These are phyloP conservation scores for Drepana arcuata DNA, from an alignment of 1,140 invertebrate genomes.

Conservation along the genomic window DNA sequence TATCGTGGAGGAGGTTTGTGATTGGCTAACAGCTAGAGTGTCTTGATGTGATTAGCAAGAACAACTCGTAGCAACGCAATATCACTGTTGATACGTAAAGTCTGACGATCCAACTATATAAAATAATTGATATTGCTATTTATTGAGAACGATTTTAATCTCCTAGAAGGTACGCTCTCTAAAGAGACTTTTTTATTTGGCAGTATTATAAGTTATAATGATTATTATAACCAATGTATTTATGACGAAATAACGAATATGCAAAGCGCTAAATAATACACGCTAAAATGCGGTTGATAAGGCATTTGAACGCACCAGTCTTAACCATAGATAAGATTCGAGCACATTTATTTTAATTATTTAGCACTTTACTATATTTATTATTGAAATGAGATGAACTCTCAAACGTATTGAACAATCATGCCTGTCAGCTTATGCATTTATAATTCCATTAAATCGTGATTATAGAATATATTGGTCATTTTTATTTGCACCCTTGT, in stretches of 20 bases:
- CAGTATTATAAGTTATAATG: constrained; percentile 7
- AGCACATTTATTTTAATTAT: constrained; percentile 52
- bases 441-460: constrained; percentile 67
- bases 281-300: constrained; percentile 26
- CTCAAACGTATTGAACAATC: too few relatives aligned
- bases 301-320: constrained; percentile 56
- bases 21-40: constrained; percentile 26
- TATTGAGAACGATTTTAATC: too few relatives aligned
- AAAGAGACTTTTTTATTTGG: neutral
- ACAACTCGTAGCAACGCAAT: constrained; percentile 26
- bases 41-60: constrained; percentile 41
- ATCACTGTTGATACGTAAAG: constrained; percentile 1
- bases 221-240: too few relatives aligned
- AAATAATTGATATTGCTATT: too few relatives aligned
- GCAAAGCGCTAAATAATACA: constrained; percentile 18
- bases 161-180: too few relatives aligned
- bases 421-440: constrained; percentile 58
- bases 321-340: constrained; percentile 50
- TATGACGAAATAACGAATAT: too few relatives aligned
- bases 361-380: constrained; percentile 63
- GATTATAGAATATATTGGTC: constrained; percentile 45
- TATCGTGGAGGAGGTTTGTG: neutral
- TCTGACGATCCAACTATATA: too few relatives aligned
- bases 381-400: constrained; percentile 52
- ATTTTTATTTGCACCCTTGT: too few relatives aligned